Base-by-base conservation (phyloP, 2,888 invertebrate genomes). In the Cryptocephalus primarius region DNA sequence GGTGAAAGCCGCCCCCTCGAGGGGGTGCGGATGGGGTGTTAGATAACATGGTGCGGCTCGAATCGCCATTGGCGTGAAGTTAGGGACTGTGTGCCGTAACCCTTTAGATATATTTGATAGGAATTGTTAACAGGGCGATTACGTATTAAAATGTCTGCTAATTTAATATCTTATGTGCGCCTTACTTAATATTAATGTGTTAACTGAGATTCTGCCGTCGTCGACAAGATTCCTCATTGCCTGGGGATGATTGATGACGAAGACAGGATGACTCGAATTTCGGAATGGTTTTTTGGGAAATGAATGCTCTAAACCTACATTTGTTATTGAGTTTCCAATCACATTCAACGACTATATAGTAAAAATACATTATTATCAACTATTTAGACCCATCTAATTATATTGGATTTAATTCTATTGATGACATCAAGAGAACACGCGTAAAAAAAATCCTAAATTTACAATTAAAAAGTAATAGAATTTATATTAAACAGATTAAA, bases 81-180 rank as follows among this genome's bases (percentile, higher is more conserved):
- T 12, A 36, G 36, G 36, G 36, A 58, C 57, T 36, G 12, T 36
- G 36, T 36, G 36, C 36, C 36, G 12, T 36, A 36, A 36, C 36
- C 36, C 36, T 36, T 36, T 40, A 63, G 62, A 64, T 63, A 60
- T 58, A 59, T 59, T 59, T 60, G 66, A 67, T 67, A 66, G 60
- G 64, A 61, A 66, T 63, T 65, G 65, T 65, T 67, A 67, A 67
- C 64, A 63, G 63, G 55, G 64, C 61, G 64, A 66, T 67, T 66
- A 67, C 62, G 60, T 64, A 64, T 63, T 65, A 65, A 65, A 66
- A 66, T 65, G 66, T 60, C 62, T 51, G 51, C 55, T 63, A 60
- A 59, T 63, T 59, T 62, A 59, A 58, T 60, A 53, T 52, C 49
- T 53, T 36, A 36, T 36, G 36, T 12, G 36, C 36, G 36, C 36